Conservation (phyloP, 2,113 vertebrate genomes). For the Etheostoma spectabile region DNA sequence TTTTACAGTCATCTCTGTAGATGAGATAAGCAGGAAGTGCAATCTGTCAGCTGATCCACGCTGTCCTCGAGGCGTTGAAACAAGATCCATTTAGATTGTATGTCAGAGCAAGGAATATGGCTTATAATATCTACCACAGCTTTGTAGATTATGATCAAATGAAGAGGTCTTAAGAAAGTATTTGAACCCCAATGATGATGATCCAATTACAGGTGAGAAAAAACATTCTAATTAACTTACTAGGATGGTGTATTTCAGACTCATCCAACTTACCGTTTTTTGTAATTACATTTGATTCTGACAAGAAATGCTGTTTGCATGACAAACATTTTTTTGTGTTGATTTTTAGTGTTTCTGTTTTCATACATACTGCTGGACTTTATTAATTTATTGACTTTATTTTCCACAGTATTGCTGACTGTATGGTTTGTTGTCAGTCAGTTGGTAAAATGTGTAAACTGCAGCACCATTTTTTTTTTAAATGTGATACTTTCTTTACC, state of each 20-base stretch:
- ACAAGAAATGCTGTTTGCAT: not conserved
- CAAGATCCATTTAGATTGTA: slow-evolving; percentile 84
- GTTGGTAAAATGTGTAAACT: not conserved
- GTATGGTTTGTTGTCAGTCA: not conserved
- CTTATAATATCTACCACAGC: slow-evolving; percentile 78
- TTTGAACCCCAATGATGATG: slow-evolving; percentile 78
- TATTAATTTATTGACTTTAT: too few relatives aligned
- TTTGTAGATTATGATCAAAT: slow-evolving; percentile 85
- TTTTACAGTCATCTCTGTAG: slow-evolving; percentile 68
- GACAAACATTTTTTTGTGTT: not conserved
- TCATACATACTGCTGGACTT: too few relatives aligned
- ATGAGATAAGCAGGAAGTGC: slow-evolving; percentile 67
- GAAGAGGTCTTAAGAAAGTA: slow-evolving; percentile 81
- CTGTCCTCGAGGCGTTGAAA: slow-evolving; percentile 82
- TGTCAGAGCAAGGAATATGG: slow-evolving; percentile 78
- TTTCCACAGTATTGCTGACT: not conserved
- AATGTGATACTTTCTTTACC: not conserved
- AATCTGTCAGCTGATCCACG: slow-evolving; percentile 69
- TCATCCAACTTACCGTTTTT: slow-evolving; percentile 12
- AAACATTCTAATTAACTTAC: slow-evolving; percentile 59
- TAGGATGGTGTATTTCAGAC: slow-evolving; percentile 38
- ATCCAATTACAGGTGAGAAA: slow-evolving; percentile 70
- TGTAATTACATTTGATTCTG: slow-evolving; percentile 39
- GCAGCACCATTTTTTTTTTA: too few relatives aligned
- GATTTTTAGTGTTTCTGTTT: too few relatives aligned